Evolutionary conservation across 2,797 vertebrate species (phyloP).

Genomic region (Argya squamiceps): DNA sequence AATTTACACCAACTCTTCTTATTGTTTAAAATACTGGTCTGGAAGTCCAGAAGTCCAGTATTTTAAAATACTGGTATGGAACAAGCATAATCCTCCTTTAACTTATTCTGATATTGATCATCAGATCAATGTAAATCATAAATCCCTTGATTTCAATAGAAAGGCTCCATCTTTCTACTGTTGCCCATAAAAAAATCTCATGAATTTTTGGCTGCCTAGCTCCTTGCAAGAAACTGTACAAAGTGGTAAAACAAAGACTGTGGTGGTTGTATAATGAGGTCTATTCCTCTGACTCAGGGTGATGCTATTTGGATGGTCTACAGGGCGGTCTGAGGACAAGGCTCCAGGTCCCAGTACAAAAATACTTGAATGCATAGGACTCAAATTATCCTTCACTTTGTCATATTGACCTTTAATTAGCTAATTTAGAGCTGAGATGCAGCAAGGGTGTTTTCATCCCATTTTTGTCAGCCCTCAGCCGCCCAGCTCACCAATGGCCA

Average conservation of each 20-base stretch:
- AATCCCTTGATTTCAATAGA: not conserved
- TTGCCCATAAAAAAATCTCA: not conserved
- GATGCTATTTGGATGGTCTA: not conserved
- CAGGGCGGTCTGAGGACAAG: not conserved
- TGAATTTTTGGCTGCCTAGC: not conserved
- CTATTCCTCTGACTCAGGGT: not conserved
- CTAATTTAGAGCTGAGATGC: not conserved
- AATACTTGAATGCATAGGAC: not conserved
- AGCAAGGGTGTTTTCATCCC: not conserved
- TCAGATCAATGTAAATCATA: not conserved
- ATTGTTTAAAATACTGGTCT: not conserved
- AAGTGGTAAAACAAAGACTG: not conserved
- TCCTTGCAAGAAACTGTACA: not conserved
- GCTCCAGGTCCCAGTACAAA: not conserved
- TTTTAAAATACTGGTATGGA: too few species aligned
- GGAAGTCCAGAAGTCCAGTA: too few species aligned
- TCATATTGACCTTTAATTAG: not conserved
- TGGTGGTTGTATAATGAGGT: not conserved
- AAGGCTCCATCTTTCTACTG: not conserved
- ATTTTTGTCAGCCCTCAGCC: not conserved
- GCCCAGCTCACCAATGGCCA: too few species aligned
- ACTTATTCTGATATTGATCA: not conserved
- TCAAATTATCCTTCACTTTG: conserved; percentile 27
- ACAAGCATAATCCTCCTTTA: not conserved
- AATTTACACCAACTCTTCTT: not conserved